Evolutionary conservation across 2,797 vertebrate genomes (phyloP).

Genomic region (Alauda arvensis): DNA sequence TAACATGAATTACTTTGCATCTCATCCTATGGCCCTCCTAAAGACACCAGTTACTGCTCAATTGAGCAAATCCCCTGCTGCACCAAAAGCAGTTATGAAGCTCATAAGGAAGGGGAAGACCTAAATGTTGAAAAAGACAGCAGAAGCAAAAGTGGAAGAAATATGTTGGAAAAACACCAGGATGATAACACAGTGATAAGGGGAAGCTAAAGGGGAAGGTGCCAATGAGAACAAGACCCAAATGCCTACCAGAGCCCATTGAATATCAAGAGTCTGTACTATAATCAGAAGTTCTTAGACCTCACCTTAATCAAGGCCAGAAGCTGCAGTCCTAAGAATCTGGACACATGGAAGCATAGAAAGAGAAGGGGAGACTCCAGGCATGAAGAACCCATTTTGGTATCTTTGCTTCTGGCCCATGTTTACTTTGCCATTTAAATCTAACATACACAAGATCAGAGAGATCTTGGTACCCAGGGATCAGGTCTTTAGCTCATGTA

Average conservation of each 20-base stretch:
- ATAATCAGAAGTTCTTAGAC: not conserved
- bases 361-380: not conserved
- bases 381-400: not conserved
- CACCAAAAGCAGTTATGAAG: not conserved
- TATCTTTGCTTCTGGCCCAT: not conserved
- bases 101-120: not conserved
- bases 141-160: not conserved
- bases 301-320: not conserved
- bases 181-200: not conserved
- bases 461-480: no score
- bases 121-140: not conserved
- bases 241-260: not conserved
- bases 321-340: not conserved
- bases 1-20: not conserved
- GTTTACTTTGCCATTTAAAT: not conserved
- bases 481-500: not conserved
- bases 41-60: not conserved
- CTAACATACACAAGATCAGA: not conserved
- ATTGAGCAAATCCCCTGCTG: not conserved
- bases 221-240: not conserved
- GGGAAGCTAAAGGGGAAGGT: not conserved
- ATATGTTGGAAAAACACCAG: not conserved
- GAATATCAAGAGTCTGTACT: not conserved
- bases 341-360: not conserved
- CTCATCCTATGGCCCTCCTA: not conserved